Evolutionary conservation across 2,888 invertebrate genomes (phyloP).

Genomic region (Alloplasta piceator): DNA sequence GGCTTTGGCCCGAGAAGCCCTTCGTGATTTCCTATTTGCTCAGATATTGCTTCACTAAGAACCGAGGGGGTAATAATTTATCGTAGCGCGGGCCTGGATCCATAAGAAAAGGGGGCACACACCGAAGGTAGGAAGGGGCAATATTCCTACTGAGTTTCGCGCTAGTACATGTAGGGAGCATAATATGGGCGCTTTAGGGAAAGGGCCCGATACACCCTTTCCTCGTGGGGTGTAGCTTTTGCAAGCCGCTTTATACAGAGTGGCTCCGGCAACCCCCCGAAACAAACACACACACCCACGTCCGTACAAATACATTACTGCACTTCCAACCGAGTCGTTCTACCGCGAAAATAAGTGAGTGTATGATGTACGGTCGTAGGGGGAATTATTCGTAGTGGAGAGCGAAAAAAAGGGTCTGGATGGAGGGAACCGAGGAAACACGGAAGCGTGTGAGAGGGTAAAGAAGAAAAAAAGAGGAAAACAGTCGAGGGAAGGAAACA

Average conservation of each 20-base stretch:
- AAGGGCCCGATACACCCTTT: slow-evolving; percentile 3
- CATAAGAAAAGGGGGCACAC: slow-evolving; percentile 60
- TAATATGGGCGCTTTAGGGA: slow-evolving; percentile 21
- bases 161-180: slow-evolving; percentile 21
- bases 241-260: slow-evolving; percentile 16
- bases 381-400: slow-evolving; percentile 75
- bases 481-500: slow-evolving; percentile 11
- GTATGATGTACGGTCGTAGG: slow-evolving; percentile 79
- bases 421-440: background rate
- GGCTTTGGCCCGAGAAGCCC: slow-evolving; percentile 66
- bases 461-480: slow-evolving; percentile 36
- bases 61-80: slow-evolving; percentile 78
- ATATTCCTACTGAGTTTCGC: slow-evolving; percentile 41
- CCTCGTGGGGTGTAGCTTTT: slow-evolving; percentile 6
- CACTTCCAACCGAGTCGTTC: slow-evolving; percentile 75
- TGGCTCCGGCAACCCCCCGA: no score
- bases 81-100: slow-evolving; percentile 70
- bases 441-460: slow-evolving; percentile 4
- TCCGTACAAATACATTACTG: slow-evolving; percentile 51
- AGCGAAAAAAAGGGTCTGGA: slow-evolving; percentile 25
- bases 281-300: no score
- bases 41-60: slow-evolving; percentile 78
- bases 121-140: slow-evolving; percentile 20
- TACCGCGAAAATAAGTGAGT: slow-evolving; percentile 81
- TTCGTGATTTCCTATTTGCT: slow-evolving; percentile 78